Percentiles rank a stretch among this genome's conserved stretches.
Evolutionary conservation across 2,888 invertebrate genomes (phyloP).

Genomic region (Pseudoips prasinana): DNA sequence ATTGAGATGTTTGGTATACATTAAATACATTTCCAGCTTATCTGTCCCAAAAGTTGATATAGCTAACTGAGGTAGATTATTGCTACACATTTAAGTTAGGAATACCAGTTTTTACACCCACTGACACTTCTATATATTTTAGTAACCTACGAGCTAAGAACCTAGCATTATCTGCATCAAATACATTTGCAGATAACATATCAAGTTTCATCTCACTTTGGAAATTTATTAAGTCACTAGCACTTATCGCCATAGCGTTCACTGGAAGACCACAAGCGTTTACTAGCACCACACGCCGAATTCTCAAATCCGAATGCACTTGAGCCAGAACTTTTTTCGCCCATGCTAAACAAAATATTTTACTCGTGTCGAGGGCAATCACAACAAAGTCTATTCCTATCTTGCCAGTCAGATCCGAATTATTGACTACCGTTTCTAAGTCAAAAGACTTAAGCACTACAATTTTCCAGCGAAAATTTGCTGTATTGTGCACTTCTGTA

Average conservation of each 20-base stretch:
- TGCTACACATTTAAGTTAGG: constrained; percentile 64
- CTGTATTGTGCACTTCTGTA: constrained; percentile 55
- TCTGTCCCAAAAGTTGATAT: too few species aligned
- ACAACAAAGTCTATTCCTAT: constrained; percentile 68
- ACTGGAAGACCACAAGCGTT: constrained; percentile 65
- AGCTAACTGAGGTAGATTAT: too few species aligned
- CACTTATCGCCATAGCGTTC: constrained; percentile 63
- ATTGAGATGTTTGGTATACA: too few species aligned
- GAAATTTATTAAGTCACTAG: constrained; percentile 57
- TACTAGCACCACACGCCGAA: constrained; percentile 63
- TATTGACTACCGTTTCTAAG: constrained; percentile 56
- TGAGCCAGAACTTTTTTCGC: constrained; percentile 55
- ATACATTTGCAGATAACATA: constrained; percentile 62
- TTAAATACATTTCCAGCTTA: too few species aligned
- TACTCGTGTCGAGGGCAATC: constrained; percentile 63
- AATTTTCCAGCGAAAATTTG: constrained; percentile 62
- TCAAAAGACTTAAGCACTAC: constrained; percentile 54
- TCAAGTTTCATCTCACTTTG: constrained; percentile 59
- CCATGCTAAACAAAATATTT: constrained; percentile 68
- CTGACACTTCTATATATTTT: constrained; percentile 63
- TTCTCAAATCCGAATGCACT: constrained; percentile 65
- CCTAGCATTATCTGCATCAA: constrained; percentile 45
- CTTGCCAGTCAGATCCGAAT: constrained; percentile 56
- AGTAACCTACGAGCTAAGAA: constrained; percentile 60
- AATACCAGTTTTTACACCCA: constrained; percentile 68